Conservation (phyloP, 2,113 vertebrate species). For the Sorex fumeus region DNA sequence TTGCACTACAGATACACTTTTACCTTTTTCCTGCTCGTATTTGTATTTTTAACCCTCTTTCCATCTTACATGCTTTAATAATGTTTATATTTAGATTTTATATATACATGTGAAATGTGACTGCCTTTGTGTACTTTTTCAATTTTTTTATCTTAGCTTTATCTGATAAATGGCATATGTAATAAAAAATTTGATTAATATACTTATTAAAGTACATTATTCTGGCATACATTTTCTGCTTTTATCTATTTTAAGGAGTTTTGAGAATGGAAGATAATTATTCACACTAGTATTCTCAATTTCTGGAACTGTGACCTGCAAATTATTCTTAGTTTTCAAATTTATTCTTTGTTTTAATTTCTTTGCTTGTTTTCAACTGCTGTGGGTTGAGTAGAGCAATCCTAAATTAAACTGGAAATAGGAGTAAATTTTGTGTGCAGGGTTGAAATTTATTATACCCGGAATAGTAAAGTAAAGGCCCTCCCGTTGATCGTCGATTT, state of each 20-base stretch:
- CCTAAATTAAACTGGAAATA: conserved; percentile 13
- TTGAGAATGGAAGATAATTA: neutral
- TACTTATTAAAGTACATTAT: neutral
- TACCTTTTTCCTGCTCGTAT: neutral
- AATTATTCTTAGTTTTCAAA: neutral
- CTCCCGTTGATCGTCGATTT: no score
- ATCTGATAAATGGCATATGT: neutral
- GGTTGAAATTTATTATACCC: neutral
- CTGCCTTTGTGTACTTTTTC: neutral
- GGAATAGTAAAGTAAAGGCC: no score
- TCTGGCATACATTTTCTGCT: neutral
- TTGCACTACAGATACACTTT: conserved; percentile 10
- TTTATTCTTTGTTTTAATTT: conserved; percentile 29
- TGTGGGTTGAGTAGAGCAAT: neutral
- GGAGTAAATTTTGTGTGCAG: neutral
- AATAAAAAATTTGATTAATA: neutral
- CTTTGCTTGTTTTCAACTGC: neutral
- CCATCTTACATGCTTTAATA: neutral
- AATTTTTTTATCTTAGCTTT: neutral
- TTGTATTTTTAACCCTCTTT: neutral
- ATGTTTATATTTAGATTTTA: conserved; percentile 11
- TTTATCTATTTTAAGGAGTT: neutral
- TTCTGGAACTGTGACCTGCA: neutral
- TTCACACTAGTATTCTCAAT: neutral
- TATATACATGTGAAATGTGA: neutral